Evolutionary conservation across 2,113 vertebrate genomes (phyloP).

Genomic region (Mormyrus iriodes): DNA sequence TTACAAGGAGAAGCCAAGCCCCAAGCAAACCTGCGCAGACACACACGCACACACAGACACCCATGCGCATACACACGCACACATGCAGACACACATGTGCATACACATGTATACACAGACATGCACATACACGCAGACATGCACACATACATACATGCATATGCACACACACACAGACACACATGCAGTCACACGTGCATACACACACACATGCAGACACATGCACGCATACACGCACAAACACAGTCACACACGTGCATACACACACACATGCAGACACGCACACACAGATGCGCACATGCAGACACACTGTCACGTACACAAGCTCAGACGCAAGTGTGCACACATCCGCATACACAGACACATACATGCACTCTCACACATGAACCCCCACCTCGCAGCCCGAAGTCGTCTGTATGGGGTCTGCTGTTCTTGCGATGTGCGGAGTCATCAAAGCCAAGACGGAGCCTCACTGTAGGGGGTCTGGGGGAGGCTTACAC

Average conservation of each 20-base stretch:
- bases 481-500: not conserved
- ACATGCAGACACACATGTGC: not conserved
- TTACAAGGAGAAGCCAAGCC: not conserved
- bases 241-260: too few relatives aligned
- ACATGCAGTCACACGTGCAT: too few relatives aligned
- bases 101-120: not conserved
- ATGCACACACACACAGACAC: too few relatives aligned
- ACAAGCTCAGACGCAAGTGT: too few relatives aligned
- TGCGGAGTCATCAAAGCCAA: conserved; percentile 14
- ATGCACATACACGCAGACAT: too few relatives aligned
- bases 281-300: too few relatives aligned
- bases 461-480: not conserved
- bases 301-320: not conserved
- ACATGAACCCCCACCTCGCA: not conserved
- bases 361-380: not conserved
- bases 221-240: too few relatives aligned
- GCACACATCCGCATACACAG: too few relatives aligned
- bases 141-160: too few relatives aligned
- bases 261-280: not conserved
- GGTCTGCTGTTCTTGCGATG: not conserved
- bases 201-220: too few relatives aligned
- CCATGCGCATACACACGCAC: not conserved
- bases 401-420: not conserved
- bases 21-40: not conserved
- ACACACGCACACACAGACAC: too few relatives aligned